phyloP scores from a whole-genome alignment of 1,140 invertebrate species.

The Calephelis virginiensis region DNA sequence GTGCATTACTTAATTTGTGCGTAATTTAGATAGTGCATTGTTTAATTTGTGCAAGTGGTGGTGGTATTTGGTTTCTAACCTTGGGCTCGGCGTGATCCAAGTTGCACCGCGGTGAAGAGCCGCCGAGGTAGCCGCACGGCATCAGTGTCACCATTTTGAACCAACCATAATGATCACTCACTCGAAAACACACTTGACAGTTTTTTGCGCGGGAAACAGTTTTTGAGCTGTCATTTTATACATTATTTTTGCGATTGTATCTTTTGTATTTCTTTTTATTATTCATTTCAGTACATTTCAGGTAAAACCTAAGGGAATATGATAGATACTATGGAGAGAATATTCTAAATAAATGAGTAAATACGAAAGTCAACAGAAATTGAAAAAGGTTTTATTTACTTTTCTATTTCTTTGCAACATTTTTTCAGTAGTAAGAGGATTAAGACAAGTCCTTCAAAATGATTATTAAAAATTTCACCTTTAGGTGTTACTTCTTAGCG shows the following conservation, averaged over 20 bases:
- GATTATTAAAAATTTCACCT: too few species aligned
- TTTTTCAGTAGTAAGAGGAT: too few species aligned
- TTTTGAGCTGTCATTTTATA: conserved; percentile 54
- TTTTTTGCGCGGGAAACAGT: conserved; percentile 53
- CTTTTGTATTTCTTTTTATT: conserved; percentile 35
- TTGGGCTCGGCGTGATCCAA: conserved; percentile 71
- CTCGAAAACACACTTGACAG: conserved; percentile 60
- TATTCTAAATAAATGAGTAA: too few species aligned
- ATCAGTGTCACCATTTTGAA: conserved; percentile 72
- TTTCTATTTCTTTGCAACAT: too few species aligned
- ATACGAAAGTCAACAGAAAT: too few species aligned
- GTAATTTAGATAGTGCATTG: neutral
- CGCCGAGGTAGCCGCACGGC: conserved; percentile 74
- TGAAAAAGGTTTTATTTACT: too few species aligned
- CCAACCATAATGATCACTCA: conserved; percentile 53
- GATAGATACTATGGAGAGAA: too few species aligned
- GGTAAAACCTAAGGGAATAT: too few species aligned
- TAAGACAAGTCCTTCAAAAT: too few species aligned
- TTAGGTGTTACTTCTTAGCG: too few species aligned
- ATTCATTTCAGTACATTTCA: conserved; percentile 30
- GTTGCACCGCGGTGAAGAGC: conserved; percentile 66
- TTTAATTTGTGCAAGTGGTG: neutral
- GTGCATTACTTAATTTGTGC: neutral
- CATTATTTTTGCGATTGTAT: conserved; percentile 35
- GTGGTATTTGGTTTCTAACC: conserved; percentile 44